These are phyloP conservation scores for Gryllus bimaculatus DNA, from an alignment of 1,140 invertebrate genomes.

Conservation along the genomic window DNA sequence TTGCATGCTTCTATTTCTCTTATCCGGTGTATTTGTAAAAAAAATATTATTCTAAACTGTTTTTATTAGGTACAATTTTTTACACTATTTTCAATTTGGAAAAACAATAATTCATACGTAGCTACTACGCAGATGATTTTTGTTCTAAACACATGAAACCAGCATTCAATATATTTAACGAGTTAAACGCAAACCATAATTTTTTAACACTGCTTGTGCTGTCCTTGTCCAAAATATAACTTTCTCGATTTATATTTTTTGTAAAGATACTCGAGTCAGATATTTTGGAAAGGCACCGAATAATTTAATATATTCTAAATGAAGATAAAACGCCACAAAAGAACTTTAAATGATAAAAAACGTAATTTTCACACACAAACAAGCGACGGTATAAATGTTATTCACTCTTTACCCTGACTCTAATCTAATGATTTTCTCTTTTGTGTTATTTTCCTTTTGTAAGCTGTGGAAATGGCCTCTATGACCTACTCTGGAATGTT, in stretches of 20 bases:
- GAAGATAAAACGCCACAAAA: no score
- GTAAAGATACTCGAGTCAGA: no score
- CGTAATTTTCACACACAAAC: no score
- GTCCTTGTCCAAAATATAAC: background rate
- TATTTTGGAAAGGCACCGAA: no score
- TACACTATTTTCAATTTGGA: no score
- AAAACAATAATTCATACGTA: no score
- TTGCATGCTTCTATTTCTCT: background rate
- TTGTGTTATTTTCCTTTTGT: background rate
- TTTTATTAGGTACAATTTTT: no score
- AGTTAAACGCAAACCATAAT: background rate
- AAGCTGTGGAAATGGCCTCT: background rate
- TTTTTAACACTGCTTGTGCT: background rate
- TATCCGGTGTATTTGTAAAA: background rate
- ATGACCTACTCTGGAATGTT: background rate
- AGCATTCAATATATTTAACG: background rate
- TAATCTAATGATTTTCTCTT: slow-evolving; percentile 1
- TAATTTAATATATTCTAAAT: no score
- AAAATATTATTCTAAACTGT: background rate
- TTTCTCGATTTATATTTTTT: background rate
- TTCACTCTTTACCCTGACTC: background rate
- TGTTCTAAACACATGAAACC: background rate
- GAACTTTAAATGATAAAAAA: no score
- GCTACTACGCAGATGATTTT: no score
- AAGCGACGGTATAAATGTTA: no score